Percentiles rank a stretch among this genome's conserved stretches.
These are phyloP conservation scores for Heteromormyrus szaboi DNA, from an alignment of 2,797 vertebrate genomes.

Conservation along the genomic window DNA sequence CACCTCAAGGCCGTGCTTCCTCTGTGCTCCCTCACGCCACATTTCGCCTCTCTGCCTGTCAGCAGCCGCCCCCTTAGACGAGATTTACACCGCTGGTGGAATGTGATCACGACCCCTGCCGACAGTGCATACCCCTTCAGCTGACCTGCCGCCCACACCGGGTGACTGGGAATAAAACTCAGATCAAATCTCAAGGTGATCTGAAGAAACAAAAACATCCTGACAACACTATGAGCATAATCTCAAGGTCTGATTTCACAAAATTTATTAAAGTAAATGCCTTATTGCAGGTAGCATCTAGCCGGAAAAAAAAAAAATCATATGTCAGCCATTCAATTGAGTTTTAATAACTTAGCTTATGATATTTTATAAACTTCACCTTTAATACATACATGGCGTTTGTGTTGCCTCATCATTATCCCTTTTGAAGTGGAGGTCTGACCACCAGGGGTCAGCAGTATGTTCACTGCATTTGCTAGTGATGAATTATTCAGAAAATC, in stretches of 20 bases:
- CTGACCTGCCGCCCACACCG: background rate
- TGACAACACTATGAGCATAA: background rate
- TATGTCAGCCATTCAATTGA: background rate
- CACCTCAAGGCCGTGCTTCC: background rate
- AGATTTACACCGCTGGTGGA: background rate
- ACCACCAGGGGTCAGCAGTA: constrained; percentile 27
- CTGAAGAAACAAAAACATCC: background rate
- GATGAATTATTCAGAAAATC: constrained; percentile 31
- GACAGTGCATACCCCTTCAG: background rate
- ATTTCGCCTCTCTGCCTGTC: background rate
- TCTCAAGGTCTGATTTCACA: background rate
- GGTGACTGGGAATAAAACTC: background rate
- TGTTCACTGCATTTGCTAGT: constrained; percentile 27
- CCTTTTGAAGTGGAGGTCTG: background rate
- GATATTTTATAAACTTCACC: background rate
- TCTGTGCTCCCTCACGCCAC: background rate
- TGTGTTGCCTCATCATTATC: background rate
- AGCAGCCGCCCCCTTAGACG: background rate
- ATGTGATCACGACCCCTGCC: background rate
- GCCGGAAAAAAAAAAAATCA: background rate
- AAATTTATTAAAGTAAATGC: background rate
- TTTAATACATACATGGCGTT: background rate
- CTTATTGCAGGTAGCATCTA: background rate
- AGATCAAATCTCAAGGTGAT: background rate
- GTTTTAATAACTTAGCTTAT: background rate